Evolutionary conservation across 1,140 invertebrate species (phyloP).

Genomic region (Nautilus pompilius): DNA sequence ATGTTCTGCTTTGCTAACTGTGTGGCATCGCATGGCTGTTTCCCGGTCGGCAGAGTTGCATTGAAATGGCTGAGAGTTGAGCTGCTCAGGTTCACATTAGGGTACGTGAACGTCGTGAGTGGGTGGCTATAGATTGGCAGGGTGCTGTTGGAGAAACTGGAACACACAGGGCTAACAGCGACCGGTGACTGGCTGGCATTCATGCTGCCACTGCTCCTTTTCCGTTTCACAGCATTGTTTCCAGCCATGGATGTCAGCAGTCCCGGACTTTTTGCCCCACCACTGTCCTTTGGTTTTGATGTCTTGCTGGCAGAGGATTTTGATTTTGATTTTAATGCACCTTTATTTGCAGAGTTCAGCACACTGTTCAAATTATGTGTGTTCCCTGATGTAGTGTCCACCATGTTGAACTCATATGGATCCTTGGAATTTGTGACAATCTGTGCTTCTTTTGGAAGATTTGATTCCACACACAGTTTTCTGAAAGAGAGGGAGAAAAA

Average conservation of each 20-base stretch:
- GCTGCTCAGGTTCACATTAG: constrained; percentile 38
- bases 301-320: constrained; percentile 11
- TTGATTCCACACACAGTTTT: constrained; percentile 50
- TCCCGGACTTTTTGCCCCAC: constrained; percentile 6
- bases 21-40: constrained; percentile 18
- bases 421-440: constrained; percentile 33
- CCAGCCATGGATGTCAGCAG: constrained; percentile 7
- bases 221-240: constrained; percentile 22
- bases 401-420: constrained; percentile 45
- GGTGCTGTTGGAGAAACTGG: constrained; percentile 3
- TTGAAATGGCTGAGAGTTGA: constrained; percentile 30
- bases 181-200: neutral
- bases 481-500: constrained; percentile 24
- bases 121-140: constrained; percentile 20
- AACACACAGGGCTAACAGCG: neutral
- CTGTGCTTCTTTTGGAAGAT: constrained; percentile 43
- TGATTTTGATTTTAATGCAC: constrained; percentile 27
- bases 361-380: constrained; percentile 4
- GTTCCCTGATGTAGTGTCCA: constrained; percentile 22
- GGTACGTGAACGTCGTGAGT: constrained; percentile 38
- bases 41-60: constrained; percentile 24
- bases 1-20: constrained; percentile 26
- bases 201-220: constrained; percentile 15
- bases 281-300: constrained; percentile 8
- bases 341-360: constrained; percentile 17